These are phyloP conservation scores for Salvelinus namaycush DNA, from an alignment of 2,113 vertebrate genomes.

Conservation along the genomic window DNA sequence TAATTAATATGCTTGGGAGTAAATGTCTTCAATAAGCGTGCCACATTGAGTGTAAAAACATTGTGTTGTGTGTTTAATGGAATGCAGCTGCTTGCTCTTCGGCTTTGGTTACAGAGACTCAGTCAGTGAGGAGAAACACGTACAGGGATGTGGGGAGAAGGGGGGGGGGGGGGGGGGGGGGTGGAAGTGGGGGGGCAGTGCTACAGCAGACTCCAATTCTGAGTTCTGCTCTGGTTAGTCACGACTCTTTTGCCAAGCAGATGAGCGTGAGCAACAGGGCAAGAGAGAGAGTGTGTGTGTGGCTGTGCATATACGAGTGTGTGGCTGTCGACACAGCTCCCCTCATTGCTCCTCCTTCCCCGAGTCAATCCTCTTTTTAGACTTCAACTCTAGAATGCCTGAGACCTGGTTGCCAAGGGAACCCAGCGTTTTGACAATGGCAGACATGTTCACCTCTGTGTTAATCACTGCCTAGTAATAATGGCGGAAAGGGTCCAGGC, in stretches of 20 bases:
- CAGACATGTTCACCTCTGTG: conserved; percentile 63
- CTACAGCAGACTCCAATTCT: conserved; percentile 37
- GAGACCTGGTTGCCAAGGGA: conserved; percentile 70
- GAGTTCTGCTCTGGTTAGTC: conserved; percentile 59
- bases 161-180: neutral
- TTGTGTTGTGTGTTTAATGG: neutral
- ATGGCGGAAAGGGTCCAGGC: conserved; percentile 13
- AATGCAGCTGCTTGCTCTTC: conserved; percentile 13
- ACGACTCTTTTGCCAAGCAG: conserved; percentile 68
- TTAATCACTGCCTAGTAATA: conserved; percentile 62
- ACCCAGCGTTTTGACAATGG: conserved; percentile 66
- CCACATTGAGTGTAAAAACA: conserved; percentile 5
- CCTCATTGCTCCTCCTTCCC: conserved; percentile 32
- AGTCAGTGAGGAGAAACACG: conserved; percentile 31
- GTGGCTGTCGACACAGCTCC: conserved; percentile 22
- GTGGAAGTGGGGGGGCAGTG: neutral
- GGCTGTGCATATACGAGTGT: conserved; percentile 23
- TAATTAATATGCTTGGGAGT: neutral
- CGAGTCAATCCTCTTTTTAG: conserved; percentile 39
- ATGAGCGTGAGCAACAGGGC: conserved; percentile 66
- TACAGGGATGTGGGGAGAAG: conserved; percentile 8
- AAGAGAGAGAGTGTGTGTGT: conserved; percentile 8
- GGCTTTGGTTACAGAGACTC: conserved; percentile 18
- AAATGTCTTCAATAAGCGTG: conserved; percentile 3
- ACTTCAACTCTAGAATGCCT: conserved; percentile 47